These are phyloP conservation scores for Bemisia tabaci DNA, from an alignment of 1,140 invertebrate genomes.

Conservation along the genomic window DNA sequence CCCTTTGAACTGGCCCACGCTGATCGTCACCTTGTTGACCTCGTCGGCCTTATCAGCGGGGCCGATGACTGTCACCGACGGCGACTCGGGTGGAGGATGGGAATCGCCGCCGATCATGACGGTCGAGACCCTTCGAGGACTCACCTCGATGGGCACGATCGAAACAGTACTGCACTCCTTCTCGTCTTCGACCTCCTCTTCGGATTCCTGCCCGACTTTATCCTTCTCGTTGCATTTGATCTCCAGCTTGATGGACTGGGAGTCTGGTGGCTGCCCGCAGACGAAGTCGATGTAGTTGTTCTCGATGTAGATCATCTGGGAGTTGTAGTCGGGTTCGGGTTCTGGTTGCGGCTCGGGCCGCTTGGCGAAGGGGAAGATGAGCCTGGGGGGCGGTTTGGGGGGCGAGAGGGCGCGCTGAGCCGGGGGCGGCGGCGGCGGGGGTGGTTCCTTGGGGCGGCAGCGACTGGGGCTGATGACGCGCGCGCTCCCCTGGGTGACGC, in stretches of 20 bases:
- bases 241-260: not conserved
- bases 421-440: conserved; percentile 29
- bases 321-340: too few species aligned
- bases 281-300: not conserved
- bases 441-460: conserved; percentile 28
- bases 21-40: conserved; percentile 27
- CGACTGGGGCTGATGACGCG: conserved; percentile 22
- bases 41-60: conserved; percentile 32
- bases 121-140: not conserved
- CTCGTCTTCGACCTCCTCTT: conserved; percentile 2
- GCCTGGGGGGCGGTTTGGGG: conserved; percentile 22
- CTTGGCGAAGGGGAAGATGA: conserved; percentile 23
- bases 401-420: conserved; percentile 9
- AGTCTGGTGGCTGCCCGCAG: not conserved
- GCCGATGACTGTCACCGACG: conserved; percentile 30
- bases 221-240: not conserved
- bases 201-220: conserved; percentile 4
- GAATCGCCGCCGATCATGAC: conserved; percentile 8
- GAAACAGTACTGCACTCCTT: conserved; percentile 5
- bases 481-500: not conserved
- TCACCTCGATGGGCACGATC: not conserved
- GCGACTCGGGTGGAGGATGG: conserved; percentile 7
- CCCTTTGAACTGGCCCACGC: conserved; percentile 18
- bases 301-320: not conserved
- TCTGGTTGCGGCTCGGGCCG: too few species aligned